Percentiles rank a stretch among this genome's conserved stretches.
These are phyloP conservation scores for Anthophora plumipes DNA, from an alignment of 2,888 invertebrate genomes.

Conservation along the genomic window DNA sequence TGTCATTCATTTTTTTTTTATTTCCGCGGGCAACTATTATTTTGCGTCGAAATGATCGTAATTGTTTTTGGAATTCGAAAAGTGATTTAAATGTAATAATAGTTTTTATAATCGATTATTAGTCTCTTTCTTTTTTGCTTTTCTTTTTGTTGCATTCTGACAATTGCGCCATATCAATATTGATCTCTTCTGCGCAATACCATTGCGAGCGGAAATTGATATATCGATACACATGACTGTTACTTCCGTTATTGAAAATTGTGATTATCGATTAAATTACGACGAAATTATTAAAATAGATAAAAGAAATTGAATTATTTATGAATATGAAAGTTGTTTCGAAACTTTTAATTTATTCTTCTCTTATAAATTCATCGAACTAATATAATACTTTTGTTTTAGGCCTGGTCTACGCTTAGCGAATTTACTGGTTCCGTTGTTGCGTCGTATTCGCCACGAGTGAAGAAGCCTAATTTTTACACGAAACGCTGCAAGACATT, in stretches of 20 bases:
- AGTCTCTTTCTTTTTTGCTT: not conserved
- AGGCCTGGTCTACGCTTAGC: slow-evolving; percentile 86
- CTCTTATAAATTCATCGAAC: not conserved
- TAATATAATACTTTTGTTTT: slow-evolving; percentile 67
- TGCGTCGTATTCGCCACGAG: slow-evolving; percentile 74
- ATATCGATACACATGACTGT: not conserved
- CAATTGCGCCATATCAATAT: not conserved
- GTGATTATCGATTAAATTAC: too few relatives aligned
- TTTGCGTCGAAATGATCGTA: not conserved
- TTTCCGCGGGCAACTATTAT: not conserved
- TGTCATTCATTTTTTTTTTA: not conserved
- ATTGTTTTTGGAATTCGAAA: not conserved
- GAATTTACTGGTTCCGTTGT: slow-evolving; percentile 86
- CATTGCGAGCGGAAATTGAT: not conserved
- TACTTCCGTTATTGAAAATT: not conserved
- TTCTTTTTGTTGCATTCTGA: not conserved
- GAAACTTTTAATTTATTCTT: not conserved
- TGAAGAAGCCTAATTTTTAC: slow-evolving; percentile 3
- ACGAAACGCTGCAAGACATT: slow-evolving; percentile 2
- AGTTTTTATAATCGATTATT: not conserved
- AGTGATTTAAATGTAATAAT: not conserved
- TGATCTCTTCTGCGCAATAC: not conserved
- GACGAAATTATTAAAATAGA: not conserved
- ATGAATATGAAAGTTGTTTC: too few relatives aligned
- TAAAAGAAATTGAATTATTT: not conserved